A percentile compares a stretch with the other conserved stretches of the same genome.
phyloP scores from a whole-genome alignment of 2,888 invertebrate genomes.

The Drosophila flavopinicola region DNA sequence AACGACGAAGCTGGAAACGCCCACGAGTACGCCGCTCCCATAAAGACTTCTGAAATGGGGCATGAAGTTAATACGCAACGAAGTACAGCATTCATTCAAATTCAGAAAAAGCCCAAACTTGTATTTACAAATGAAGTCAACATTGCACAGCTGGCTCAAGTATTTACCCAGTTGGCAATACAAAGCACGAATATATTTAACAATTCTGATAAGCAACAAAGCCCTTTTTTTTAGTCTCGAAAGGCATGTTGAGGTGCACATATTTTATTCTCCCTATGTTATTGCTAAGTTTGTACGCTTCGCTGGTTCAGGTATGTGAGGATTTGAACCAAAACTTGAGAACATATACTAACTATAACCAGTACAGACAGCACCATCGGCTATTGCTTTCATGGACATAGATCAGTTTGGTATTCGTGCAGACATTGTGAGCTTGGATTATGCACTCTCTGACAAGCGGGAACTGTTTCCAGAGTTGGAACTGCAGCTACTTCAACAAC shows the following conservation, averaged over 20 bases:
- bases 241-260: constrained; percentile 31
- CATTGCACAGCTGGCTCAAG: constrained; percentile 6
- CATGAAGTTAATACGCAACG: not conserved
- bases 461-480: not conserved
- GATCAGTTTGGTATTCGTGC: not conserved
- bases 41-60: constrained; percentile 2
- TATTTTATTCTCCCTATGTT: constrained; percentile 14
- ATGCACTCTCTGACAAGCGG: not conserved
- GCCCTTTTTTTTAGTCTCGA: not conserved
- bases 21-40: constrained; percentile 12
- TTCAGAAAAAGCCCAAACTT: not conserved
- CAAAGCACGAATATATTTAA: not conserved
- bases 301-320: constrained; percentile 28
- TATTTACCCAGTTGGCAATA: constrained; percentile 49
- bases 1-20: constrained; percentile 1
- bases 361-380: constrained; percentile 21
- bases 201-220: not conserved
- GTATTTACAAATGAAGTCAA: constrained; percentile 6
- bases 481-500: constrained; percentile 15
- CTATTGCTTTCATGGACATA: not conserved
- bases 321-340: too few species aligned
- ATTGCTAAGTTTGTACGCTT: constrained; percentile 1
- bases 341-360: not conserved
- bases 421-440: not conserved
- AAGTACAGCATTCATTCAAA: not conserved